Base-by-base conservation (phyloP, 2,113 vertebrate genomes). In the Rattus rattus region DNA sequence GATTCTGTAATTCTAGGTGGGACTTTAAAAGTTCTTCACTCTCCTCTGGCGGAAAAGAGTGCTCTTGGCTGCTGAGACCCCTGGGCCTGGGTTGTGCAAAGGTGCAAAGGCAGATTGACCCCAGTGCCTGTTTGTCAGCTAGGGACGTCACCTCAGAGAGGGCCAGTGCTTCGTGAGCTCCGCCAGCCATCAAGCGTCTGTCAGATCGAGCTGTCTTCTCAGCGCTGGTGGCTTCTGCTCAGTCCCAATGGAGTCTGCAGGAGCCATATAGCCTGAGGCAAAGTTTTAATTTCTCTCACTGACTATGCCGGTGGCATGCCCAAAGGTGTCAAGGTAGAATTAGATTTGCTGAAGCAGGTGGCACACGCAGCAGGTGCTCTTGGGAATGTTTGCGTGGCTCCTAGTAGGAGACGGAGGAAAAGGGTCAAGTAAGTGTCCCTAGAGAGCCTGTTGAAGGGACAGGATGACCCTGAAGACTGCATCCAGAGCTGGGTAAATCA, bases 391-490 rank as follows among this genome's bases (percentile, higher is more conserved):
- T 49, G 49, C 69, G 86, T 81, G 59, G 36, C 20, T 83, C 54
- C 93, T 92, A 56, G 72, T 22, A 94, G 88, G 77, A 90, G n/a
- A 81, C 28, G n/a, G 47, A 69, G 76, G 47, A n/a, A 61, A 28
- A 8, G 24, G 19, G 11, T 61, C 67, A 72, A 85, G 11, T 33
- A 47, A 54, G 61, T 24, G 33, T 77, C 63, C 49, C 12, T 14
- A 22, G 80, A 85, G 77, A 79, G 19, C 28, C 22, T 7, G 12
- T 6, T 0, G 2, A 63, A 63, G 73, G 65, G 54, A 81, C 72
- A 75, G 49, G 2, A 5, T 26, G 49, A 56, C 0, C 4, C 39
- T 43, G 54, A 30, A 91, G 70, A 43, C 47, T 22, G 10, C 52
- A 65, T 49, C 22, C 39, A 69, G 59, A 61, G n/a, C 47, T 56